Percentiles rank a stretch among this genome's conserved stretches.
Evolutionary conservation across 2,888 invertebrate genomes (phyloP).

Genomic region (Drosophila subsilvestris): DNA sequence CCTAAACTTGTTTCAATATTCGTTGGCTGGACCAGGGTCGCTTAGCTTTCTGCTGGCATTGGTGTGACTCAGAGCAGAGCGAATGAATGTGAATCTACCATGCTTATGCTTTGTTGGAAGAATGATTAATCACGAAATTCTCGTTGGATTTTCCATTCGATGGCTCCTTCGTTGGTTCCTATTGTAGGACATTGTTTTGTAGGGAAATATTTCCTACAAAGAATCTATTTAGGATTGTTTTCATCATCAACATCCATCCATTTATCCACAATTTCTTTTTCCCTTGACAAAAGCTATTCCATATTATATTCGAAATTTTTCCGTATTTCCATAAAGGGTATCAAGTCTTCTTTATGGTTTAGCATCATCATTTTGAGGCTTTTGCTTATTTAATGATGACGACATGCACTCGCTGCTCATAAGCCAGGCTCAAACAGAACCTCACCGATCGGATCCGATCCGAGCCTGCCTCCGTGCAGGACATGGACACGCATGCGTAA

Average conservation of each 20-base stretch:
- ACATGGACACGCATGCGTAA: constrained; percentile 79
- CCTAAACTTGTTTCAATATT: constrained; percentile 62
- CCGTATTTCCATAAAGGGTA: neutral
- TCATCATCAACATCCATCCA: too few relatives aligned
- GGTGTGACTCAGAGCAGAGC: neutral
- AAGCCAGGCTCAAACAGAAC: constrained; percentile 40
- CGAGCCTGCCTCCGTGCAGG: constrained; percentile 27
- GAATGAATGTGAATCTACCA: too few relatives aligned
- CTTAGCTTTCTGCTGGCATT: neutral
- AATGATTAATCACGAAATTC: neutral
- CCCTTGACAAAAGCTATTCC: too few relatives aligned
- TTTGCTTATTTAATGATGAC: constrained; percentile 48
- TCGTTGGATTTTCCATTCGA: too few relatives aligned
- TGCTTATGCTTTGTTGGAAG: neutral
- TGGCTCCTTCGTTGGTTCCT: too few relatives aligned
- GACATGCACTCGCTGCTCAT: constrained; percentile 65
- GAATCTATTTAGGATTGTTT: too few relatives aligned
- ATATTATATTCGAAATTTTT: too few relatives aligned
- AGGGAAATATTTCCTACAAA: too few relatives aligned
- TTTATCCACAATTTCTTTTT: too few relatives aligned
- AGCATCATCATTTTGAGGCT: neutral
- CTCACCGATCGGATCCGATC: neutral
- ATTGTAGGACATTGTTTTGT: too few relatives aligned
- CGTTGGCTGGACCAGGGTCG: neutral
- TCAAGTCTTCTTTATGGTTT: neutral